phyloP scores from a whole-genome alignment of 64 coral and sea anemone species.

The Porites lutea region DNA sequence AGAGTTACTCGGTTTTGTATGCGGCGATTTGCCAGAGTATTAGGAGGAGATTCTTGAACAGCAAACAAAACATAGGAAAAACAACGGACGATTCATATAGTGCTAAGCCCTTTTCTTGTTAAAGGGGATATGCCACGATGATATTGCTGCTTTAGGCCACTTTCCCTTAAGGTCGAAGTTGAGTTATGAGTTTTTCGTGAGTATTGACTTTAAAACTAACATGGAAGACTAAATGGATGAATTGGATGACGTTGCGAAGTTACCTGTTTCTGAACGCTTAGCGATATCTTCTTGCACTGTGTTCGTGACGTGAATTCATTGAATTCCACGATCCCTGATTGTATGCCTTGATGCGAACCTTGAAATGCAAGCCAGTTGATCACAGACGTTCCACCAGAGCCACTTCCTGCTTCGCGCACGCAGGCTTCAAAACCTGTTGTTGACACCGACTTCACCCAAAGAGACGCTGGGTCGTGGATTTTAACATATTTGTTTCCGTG shows the following conservation, averaged over 20 bases:
- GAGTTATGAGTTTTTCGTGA: no score
- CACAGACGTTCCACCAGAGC: conserved; percentile 35
- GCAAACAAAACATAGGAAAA: no score
- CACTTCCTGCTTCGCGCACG: conserved; percentile 52
- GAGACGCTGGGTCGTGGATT: conserved; percentile 50
- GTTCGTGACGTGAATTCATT: conserved; percentile 35
- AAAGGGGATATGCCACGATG: no score
- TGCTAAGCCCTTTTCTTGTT: no score
- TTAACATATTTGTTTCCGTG: conserved; percentile 33
- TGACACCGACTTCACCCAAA: conserved; percentile 60
- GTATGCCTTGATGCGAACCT: not conserved
- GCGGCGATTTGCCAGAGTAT: no score
- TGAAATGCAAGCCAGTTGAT: conserved; percentile 73
- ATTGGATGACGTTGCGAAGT: not conserved
- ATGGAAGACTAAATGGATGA: not conserved
- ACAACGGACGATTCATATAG: no score
- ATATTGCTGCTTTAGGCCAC: no score
- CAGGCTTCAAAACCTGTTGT: conserved; percentile 50
- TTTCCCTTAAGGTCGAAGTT: no score
- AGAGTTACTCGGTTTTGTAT: no score
- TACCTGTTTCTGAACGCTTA: not conserved
- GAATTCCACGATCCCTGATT: conserved; percentile 30
- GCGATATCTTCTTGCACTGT: conserved; percentile 18
- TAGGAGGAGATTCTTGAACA: no score
- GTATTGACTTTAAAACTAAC: no score